Base-by-base conservation (phyloP, 2,888 invertebrate genomes). In the Dryobota labecula region DNA sequence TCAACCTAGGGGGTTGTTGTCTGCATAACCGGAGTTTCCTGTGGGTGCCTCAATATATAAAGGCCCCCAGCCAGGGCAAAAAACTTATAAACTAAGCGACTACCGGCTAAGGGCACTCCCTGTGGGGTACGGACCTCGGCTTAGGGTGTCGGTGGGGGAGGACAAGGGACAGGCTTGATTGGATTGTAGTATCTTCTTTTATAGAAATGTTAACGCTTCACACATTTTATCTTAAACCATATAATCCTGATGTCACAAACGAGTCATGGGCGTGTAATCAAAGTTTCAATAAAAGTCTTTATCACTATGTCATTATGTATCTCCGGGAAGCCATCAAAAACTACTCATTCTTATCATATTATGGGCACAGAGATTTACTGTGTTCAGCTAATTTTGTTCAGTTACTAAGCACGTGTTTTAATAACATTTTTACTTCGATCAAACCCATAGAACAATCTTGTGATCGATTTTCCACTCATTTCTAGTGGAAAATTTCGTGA, bases 321-420 rank as follows among this genome's bases (percentile, higher is more conserved):
- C 74, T 78, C 82, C 51, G 65, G 73, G 66, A 80, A 80, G 1
- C n/a, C 66, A 77, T 81, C 65, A 77, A 73, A 68, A 68, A 56
- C 45, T 53, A n/a, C 41, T 71, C 66, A 33, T 45, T 80, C 45
- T 80, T 80, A 79, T 79, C 78, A 24, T 24, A 15, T 41, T 70
- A 77, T 53, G 43, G 57, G 30, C 38, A 80, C 76, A 78, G 64
- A 76, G 80, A 80, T 80, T 80, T 80, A 76, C 70, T 76, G 65
- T 66, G 8, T 27, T 11, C 13, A 0, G 51, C 43, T 56, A 66
- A 70, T 80, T 63, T 76, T 56, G 49, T 45, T 51, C 30, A 15
- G 78, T 78, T 80, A 43, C 80, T 61, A 61, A 30, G 80, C 56
- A 43, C 6, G 38, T 63, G 53, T 57, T 11, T 20, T 8, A 36